phyloP scores from a whole-genome alignment of 2,113 vertebrate species.

The Psilopogon haemacephalus region DNA sequence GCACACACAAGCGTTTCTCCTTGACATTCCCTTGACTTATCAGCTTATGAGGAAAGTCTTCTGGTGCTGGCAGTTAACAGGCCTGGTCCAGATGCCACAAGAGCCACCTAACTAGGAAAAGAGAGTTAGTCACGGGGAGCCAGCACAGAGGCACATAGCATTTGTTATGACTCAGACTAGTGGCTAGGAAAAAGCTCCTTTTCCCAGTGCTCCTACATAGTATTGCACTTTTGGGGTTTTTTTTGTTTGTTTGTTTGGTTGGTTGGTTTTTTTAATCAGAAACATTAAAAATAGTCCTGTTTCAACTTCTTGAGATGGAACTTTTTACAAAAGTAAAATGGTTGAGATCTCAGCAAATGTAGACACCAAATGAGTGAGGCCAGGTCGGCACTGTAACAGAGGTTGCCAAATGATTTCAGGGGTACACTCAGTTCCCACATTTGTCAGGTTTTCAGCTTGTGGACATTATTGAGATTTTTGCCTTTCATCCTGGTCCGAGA shows the following conservation, averaged over 20 bases:
- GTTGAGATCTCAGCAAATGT: not conserved
- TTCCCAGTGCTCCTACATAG: not conserved
- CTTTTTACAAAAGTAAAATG: not conserved
- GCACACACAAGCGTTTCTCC: not conserved
- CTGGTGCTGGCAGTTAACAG: not conserved
- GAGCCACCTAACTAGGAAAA: not conserved
- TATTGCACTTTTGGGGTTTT: not conserved
- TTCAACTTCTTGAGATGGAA: not conserved
- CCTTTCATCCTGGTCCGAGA: not conserved
- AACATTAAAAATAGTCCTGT: not conserved
- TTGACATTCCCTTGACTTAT: not conserved
- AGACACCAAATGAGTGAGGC: not conserved
- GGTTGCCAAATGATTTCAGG: not conserved
- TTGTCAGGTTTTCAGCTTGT: not conserved
- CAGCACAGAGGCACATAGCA: not conserved
- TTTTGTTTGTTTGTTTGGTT: too few species aligned
- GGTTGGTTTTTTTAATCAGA: not conserved
- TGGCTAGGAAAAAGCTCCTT: not conserved
- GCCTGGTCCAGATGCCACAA: not conserved
- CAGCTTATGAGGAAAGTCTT: not conserved
- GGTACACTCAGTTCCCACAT: not conserved
- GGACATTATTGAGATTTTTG: constrained; percentile 25
- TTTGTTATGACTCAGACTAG: not conserved
- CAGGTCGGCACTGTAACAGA: not conserved
- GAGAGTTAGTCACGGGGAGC: not conserved